Base-by-base conservation (phyloP, 1,140 invertebrate species). In the Nomia melanderi region DNA sequence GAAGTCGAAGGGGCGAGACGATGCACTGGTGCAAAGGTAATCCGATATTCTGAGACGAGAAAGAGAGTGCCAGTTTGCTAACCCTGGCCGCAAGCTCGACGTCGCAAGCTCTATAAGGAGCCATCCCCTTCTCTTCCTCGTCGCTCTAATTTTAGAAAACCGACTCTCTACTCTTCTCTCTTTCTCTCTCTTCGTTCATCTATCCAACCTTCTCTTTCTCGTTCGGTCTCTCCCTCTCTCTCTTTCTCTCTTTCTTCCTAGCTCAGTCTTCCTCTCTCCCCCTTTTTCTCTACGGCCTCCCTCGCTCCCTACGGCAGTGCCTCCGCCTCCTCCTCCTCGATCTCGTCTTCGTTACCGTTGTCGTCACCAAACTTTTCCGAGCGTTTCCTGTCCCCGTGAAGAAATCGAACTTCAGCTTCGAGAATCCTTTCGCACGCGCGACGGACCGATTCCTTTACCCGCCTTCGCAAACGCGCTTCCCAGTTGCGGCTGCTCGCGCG, bases 51-150 rank as follows among this genome's bases (percentile, higher is more conserved):
- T 78, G 87, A 85, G 80, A 72, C 71, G 78, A 87, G 84, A 88
- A 78, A 85, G 83, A 81, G 83, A 84, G 79, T 75, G 63, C 62
- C 87, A 88, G 86, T 89, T 90, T 90, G 86, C 87, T 90, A 87
- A 90, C 88, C 89, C 89, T 89, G 88, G 88, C 86, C 81, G 86
- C 81, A 87, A 86, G 86, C 88, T 90, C 88, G 79, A 79, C 83
- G 84, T 78, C 79, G 83, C 89, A 89, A 90, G 91, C 91, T 92
- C 90, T 92, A 92, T 92, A 92, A 91, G 91, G 91, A 90, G 91
- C 86, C 90, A 84, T 86, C 87, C 90, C 90, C 88, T 88, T 89
- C 88, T 88, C 88, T 85, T 86, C 86, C 72, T 78, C 76, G 77
- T 63, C 81, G 82, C 80, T 82, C 91, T 92, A 92, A 92, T 92